Evolutionary conservation across 2,888 invertebrate genomes (phyloP).

Genomic region (Endomychus coccineus): DNA sequence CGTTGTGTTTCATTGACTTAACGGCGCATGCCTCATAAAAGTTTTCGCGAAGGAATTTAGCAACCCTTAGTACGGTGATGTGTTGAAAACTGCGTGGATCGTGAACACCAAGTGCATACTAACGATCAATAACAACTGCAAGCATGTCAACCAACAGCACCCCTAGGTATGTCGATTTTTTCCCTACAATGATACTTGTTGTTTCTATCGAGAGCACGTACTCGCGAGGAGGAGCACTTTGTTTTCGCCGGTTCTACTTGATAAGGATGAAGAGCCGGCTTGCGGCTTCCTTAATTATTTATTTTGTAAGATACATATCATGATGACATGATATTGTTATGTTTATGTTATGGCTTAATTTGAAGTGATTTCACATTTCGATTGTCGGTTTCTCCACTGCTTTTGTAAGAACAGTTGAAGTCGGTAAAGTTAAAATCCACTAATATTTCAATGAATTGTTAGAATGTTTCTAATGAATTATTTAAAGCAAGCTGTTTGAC

Average conservation of each 20-base stretch:
- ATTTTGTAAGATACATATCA: no score
- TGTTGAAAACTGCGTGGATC: constrained; percentile 6
- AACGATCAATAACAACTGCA: constrained; percentile 19
- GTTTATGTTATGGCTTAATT: not conserved
- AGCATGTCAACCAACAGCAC: constrained; percentile 30
- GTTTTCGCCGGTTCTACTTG: constrained; percentile 1
- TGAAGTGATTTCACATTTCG: constrained; percentile 5
- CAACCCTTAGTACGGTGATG: constrained; percentile 10
- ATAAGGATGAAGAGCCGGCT: constrained; percentile 1
- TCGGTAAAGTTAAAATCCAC: no score
- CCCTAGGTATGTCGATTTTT: constrained; percentile 25
- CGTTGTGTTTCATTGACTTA: no score
- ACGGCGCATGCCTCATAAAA: no score
- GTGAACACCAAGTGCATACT: constrained; percentile 9
- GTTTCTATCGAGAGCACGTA: no score
- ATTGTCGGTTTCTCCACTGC: not conserved
- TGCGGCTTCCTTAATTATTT: no score
- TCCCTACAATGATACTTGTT: constrained; percentile 2
- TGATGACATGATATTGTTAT: no score
- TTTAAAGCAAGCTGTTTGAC: no score
- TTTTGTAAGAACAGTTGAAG: no score
- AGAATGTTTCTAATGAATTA: no score
- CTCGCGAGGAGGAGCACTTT: not conserved
- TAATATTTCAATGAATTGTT: no score
- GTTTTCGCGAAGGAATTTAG: no score